Percentiles rank a stretch among this genome's conserved stretches.
phyloP scores from a whole-genome alignment of 2,113 vertebrate species.

The Cettia cetti region DNA sequence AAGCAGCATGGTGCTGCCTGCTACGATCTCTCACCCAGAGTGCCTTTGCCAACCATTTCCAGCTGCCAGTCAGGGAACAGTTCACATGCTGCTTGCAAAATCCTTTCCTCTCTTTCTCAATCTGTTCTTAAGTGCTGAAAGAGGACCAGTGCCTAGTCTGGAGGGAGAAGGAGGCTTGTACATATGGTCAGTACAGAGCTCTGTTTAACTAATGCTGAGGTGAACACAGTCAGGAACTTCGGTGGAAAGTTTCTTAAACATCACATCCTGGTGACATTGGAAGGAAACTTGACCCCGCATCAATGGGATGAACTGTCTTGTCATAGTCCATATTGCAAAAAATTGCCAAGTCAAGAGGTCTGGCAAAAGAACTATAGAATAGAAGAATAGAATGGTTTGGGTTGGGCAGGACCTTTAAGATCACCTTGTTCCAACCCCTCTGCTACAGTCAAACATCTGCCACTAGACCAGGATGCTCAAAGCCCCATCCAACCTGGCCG shows the following conservation, averaged over 20 bases:
- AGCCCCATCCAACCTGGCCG: background rate
- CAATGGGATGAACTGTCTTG: background rate
- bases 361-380: background rate
- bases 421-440: background rate
- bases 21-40: background rate
- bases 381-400: background rate
- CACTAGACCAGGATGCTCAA: background rate
- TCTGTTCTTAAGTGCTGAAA: background rate
- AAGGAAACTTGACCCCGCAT: background rate
- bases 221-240: background rate
- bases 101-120: background rate
- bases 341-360: accelerated
- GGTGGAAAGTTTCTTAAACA: background rate
- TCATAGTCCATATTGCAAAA: background rate
- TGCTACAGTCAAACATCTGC: background rate
- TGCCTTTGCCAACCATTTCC: background rate
- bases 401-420: background rate
- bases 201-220: background rate
- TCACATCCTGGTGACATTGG: background rate
- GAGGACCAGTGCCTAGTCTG: background rate
- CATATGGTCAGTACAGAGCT: background rate
- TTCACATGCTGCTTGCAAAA: background rate
- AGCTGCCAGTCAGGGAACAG: background rate
- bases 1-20: background rate
- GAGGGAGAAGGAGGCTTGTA: background rate